phyloP scores from a whole-genome alignment of 2,113 vertebrate species.

The Stigmatopora argus region DNA sequence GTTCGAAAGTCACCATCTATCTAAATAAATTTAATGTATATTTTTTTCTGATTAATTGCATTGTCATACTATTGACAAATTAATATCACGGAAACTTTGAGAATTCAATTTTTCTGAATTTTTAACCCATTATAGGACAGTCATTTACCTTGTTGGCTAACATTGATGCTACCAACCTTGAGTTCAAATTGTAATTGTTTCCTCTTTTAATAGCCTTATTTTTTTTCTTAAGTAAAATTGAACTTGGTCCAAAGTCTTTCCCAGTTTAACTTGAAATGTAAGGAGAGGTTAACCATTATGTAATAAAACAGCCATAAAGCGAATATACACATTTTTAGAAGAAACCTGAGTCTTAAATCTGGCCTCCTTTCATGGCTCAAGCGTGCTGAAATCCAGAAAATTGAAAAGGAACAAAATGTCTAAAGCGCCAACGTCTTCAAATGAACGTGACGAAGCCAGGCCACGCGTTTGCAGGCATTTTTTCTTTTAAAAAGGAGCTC shows the following conservation, averaged over 20 bases:
- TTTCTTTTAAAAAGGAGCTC: constrained; percentile 26
- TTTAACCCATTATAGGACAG: no score
- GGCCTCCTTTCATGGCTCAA: neutral
- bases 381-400: neutral
- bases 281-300: neutral
- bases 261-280: neutral
- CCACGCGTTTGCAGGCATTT: constrained; percentile 19
- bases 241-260: neutral
- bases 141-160: no score
- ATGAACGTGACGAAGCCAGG: constrained; percentile 10
- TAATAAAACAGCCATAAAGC: neutral
- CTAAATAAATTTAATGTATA: no score
- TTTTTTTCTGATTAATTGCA: no score
- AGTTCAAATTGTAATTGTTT: no score
- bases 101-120: no score
- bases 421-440: neutral
- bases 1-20: no score
- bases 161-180: no score
- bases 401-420: neutral
- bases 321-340: neutral
- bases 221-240: no score
- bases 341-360: constrained; percentile 1
- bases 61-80: no score
- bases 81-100: no score
- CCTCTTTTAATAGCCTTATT: no score